Percentiles rank a stretch among this genome's conserved stretches.
These are phyloP conservation scores for Papilio aristodemus DNA, from an alignment of 1,140 invertebrate species.

Conservation along the genomic window DNA sequence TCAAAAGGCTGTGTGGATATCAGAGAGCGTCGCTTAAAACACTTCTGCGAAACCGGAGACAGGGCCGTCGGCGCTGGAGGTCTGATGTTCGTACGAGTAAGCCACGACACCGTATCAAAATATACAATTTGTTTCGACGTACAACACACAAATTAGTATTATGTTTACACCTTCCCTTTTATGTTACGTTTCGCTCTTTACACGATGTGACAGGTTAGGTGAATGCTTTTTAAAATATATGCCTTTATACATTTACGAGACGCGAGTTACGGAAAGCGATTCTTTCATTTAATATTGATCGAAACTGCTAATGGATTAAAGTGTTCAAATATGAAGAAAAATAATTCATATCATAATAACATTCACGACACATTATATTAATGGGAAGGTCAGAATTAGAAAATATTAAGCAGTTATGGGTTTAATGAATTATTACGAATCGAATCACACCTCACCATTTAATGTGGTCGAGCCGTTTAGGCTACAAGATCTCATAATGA, in stretches of 20 bases:
- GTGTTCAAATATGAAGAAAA: neutral
- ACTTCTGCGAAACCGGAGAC: conserved; percentile 74
- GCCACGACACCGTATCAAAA: conserved; percentile 70
- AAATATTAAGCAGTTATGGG: too few species aligned
- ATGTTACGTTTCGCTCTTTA: conserved; percentile 59
- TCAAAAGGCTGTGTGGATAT: conserved; percentile 45
- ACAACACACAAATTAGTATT: conserved; percentile 76
- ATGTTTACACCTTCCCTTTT: conserved; percentile 71
- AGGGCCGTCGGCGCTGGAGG: conserved; percentile 39
- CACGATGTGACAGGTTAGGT: conserved; percentile 53
- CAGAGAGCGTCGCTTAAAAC: conserved; percentile 66
- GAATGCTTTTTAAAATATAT: conserved; percentile 14
- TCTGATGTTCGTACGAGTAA: conserved; percentile 62
- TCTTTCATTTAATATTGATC: neutral
- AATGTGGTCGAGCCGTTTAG: too few species aligned
- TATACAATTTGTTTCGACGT: conserved; percentile 70
- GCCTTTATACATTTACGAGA: conserved; percentile 10
- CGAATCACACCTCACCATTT: too few species aligned
- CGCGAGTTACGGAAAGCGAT: neutral
- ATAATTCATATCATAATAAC: too few species aligned
- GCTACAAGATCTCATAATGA: too few species aligned
- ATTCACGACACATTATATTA: neutral
- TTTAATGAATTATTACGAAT: too few species aligned
- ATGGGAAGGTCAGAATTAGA: neutral
- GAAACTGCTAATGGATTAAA: neutral